Percentiles rank a stretch among this genome's conserved stretches.
phyloP scores from a whole-genome alignment of 2,888 invertebrate genomes.

The Leptinotarsa peninsularis region DNA sequence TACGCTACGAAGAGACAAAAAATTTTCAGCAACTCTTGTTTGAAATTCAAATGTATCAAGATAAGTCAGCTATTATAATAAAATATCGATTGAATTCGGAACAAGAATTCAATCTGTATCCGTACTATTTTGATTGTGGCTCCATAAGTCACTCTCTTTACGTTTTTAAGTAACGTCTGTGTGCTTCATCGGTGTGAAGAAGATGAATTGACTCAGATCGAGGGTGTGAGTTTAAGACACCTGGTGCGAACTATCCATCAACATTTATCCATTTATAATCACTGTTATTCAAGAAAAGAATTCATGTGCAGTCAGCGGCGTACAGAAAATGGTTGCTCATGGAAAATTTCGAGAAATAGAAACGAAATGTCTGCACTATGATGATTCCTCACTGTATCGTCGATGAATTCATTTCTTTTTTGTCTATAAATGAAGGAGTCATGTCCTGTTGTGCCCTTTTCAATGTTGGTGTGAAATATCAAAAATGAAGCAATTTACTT shows the following conservation, averaged over 20 bases:
- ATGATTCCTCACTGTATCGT: too few relatives aligned
- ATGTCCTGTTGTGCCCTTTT: too few relatives aligned
- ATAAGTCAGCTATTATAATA: not conserved
- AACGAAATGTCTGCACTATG: too few relatives aligned
- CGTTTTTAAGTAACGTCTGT: not conserved
- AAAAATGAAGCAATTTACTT: too few relatives aligned
- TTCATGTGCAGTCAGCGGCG: slow-evolving; percentile 19
- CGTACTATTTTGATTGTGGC: not conserved
- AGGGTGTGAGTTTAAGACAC: slow-evolving; percentile 60
- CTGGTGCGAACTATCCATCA: slow-evolving; percentile 60
- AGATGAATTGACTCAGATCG: slow-evolving; percentile 57
- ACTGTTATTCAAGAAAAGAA: slow-evolving; percentile 48
- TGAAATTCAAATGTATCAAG: too few relatives aligned
- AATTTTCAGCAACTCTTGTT: too few relatives aligned
- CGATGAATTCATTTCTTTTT: too few relatives aligned
- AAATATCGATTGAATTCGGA: not conserved
- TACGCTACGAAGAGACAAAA: too few relatives aligned
- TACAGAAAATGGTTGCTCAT: not conserved
- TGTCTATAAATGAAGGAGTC: too few relatives aligned
- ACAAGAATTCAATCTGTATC: not conserved
- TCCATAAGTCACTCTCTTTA: not conserved
- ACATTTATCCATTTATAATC: slow-evolving; percentile 55
- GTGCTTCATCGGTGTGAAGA: slow-evolving; percentile 54
- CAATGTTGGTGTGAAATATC: too few relatives aligned
- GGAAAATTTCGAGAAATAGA: too few relatives aligned